phyloP scores from a whole-genome alignment of 2,797 vertebrate species.

The Artibeus jamaicensis region DNA sequence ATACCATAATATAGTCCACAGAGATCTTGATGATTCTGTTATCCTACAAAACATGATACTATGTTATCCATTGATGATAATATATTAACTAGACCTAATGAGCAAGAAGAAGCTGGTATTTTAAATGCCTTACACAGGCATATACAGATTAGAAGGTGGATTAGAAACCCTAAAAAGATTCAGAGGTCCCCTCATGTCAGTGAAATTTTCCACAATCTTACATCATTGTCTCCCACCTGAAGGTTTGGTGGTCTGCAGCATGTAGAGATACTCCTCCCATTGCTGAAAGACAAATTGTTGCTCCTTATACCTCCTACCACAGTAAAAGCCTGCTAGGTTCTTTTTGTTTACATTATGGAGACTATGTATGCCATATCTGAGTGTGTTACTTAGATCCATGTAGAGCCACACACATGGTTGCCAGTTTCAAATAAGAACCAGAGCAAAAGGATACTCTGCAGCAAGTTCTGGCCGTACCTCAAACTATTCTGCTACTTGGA shows the following conservation, averaged over 20 bases:
- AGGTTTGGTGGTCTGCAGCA: background rate
- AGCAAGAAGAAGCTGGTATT: background rate
- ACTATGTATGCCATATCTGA: background rate
- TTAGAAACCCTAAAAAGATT: background rate
- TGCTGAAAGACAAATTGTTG: background rate
- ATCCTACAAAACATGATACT: background rate
- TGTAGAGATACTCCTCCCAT: background rate
- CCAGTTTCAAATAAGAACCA: background rate
- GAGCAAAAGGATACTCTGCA: background rate
- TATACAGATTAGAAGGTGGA: background rate
- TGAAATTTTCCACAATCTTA: background rate
- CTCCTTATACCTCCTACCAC: background rate
- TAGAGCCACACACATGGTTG: background rate
- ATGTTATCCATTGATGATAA: background rate
- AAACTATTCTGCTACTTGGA: background rate
- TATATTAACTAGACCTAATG: background rate
- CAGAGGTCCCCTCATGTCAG: background rate
- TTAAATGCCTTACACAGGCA: background rate
- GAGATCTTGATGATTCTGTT: background rate
- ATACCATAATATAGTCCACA: background rate
- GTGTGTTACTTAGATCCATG: background rate
- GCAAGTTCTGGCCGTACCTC: background rate
- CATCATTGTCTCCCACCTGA: background rate
- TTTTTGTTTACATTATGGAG: background rate
- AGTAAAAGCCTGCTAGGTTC: background rate